Evolutionary conservation across 2,113 vertebrate species (phyloP).

Genomic region (Dromaius novaehollandiae): DNA sequence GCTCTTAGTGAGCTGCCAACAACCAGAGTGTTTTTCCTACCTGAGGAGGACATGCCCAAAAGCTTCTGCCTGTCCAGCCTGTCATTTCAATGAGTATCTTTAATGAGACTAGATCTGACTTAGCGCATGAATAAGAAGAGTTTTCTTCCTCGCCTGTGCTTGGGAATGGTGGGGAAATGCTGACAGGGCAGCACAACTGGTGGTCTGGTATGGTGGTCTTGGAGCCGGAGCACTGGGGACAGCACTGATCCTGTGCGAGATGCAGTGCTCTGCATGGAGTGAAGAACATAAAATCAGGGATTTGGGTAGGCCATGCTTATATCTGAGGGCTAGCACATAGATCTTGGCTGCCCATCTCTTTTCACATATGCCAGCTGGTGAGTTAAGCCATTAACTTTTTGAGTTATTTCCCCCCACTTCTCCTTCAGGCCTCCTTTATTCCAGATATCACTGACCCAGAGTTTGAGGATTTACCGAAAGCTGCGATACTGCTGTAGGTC

Average conservation of each 20-base stretch:
- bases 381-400: not conserved
- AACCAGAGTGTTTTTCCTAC: not conserved
- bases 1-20: not conserved
- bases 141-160: not conserved
- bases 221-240: not conserved
- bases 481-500: not conserved
- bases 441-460: not conserved
- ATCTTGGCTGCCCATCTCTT: not conserved
- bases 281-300: not conserved
- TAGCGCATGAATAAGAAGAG: not conserved
- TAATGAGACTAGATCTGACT: not conserved
- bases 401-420: not conserved
- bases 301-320: not conserved
- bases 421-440: not conserved
- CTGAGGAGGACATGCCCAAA: not conserved
- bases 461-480: not conserved
- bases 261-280: not conserved
- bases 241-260: fast-evolving
- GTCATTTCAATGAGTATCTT: not conserved
- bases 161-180: not conserved
- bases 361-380: not conserved
- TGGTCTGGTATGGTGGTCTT: not conserved
- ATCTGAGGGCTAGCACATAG: not conserved
- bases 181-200: not conserved
- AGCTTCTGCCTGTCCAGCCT: not conserved